Conservation (phyloP, 2,797 vertebrate species). For the Geotria australis region DNA sequence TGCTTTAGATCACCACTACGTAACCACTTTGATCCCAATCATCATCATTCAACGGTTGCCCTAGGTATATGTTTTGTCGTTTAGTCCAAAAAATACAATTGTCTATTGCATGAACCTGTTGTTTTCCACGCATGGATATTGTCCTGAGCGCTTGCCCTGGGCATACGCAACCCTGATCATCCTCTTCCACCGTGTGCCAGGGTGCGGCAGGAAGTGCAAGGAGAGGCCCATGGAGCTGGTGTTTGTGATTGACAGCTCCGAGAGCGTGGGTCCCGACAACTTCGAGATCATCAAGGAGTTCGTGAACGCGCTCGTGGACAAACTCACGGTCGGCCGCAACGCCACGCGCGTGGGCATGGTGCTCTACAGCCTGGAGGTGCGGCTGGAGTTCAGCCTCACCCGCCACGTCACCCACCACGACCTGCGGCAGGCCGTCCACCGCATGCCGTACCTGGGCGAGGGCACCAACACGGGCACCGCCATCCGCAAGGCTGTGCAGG, state of each 20-base stretch:
- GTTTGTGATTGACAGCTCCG: conserved; percentile 72
- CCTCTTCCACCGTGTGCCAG: conserved; percentile 7
- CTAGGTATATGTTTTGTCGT: too few species aligned
- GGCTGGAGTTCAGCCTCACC: conserved; percentile 38
- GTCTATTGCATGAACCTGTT: too few species aligned
- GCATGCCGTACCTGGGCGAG: conserved; percentile 56
- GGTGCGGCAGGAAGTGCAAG: conserved; percentile 61
- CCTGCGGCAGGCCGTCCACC: conserved; percentile 40
- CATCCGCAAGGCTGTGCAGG: conserved; percentile 48
- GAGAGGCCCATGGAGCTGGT: conserved; percentile 72
- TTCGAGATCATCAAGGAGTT: conserved; percentile 77
- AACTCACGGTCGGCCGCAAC: conserved; percentile 45
- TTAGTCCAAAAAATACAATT: too few species aligned
- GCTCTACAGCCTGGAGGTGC: conserved; percentile 50
- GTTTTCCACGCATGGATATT: too few species aligned
- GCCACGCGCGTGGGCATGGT: conserved; percentile 51
- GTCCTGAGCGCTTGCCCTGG: too few species aligned
- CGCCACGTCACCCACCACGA: conserved; percentile 30
- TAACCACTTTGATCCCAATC: too few species aligned
- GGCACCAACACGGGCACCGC: conserved; percentile 59
- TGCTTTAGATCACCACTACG: too few species aligned
- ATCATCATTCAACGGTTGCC: too few species aligned
- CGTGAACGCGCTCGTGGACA: conserved; percentile 44
- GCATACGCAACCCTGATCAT: too few species aligned
- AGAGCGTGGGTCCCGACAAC: conserved; percentile 64